phyloP scores from a whole-genome alignment of 2,797 vertebrate genomes.

The Chelidonichthys spinosus region DNA sequence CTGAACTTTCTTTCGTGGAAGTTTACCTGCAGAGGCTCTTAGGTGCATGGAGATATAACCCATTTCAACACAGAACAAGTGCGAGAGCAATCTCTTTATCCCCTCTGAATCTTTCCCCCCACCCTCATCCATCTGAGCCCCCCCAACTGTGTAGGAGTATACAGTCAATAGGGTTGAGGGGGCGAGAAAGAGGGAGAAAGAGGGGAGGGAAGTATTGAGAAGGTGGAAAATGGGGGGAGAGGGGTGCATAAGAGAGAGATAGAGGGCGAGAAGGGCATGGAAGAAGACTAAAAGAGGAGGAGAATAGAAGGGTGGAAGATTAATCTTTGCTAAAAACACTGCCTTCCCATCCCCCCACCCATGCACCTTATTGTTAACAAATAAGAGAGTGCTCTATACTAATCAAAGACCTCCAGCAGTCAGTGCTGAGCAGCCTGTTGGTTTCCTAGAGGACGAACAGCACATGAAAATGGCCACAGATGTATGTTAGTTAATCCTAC shows the following conservation, averaged over 20 bases:
- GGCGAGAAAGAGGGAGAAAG: conserved; percentile 60
- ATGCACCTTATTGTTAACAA: conserved; percentile 85
- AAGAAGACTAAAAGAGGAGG: conserved; percentile 68
- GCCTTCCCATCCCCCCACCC: conserved; percentile 71
- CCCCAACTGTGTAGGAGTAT: conserved; percentile 75
- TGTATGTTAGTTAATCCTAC: conserved; percentile 78
- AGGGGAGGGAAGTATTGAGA: conserved; percentile 71
- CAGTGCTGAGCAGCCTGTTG: conserved; percentile 76
- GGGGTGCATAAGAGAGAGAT: conserved; percentile 52
- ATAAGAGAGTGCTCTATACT: conserved; percentile 77
- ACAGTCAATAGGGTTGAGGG: conserved; percentile 79
- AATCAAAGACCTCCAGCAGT: conserved; percentile 85
- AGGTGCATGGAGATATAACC: conserved; percentile 18
- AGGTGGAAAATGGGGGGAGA: conserved; percentile 69
- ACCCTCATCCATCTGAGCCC: conserved; percentile 59
- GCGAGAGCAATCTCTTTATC: conserved; percentile 42
- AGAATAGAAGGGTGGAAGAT: conserved; percentile 84
- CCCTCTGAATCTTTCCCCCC: conserved; percentile 44
- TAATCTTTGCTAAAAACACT: conserved; percentile 84
- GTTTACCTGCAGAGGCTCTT: conserved; percentile 26
- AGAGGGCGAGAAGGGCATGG: conserved; percentile 53
- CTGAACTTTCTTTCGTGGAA: conserved; percentile 6
- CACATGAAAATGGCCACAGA: conserved; percentile 82
- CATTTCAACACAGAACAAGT: conserved; percentile 33
- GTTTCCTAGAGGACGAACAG: conserved; percentile 73